Evolutionary conservation across 2,888 invertebrate species (phyloP), one percentile per base, ranked within the genome.

Genomic region (Epinotia bilunana): DNA sequence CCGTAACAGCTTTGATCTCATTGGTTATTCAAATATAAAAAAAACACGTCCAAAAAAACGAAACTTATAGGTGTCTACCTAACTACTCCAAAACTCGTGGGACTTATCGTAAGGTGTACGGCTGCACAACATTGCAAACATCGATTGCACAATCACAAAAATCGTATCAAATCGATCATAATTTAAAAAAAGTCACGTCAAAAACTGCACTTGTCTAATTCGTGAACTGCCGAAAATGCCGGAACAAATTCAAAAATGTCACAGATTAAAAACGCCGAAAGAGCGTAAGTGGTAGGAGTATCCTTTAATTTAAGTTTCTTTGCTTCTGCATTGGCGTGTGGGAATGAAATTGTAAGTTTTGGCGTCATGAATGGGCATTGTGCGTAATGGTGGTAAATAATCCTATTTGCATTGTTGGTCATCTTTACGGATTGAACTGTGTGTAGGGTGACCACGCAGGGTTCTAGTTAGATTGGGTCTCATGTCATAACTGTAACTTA

Each of bases 161-260:
- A 90, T 90, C 86, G 84, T 65, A 87, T 86, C 91, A 82, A 89
- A 93, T 93, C 92, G 89, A 93, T 93, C 93, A 92, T 86, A 78
- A 33, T 18, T 57, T 43, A 23, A 55, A 63, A 77, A 72, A 68
- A 65, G 20, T 16, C 28, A 63, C 43, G 39, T 65, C 60, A 62
- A 73, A 72, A 70, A 58, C 63, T 69, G 57, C 69, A 73, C 73
- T 68, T 69, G 67, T 61, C 69, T 74, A 20, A n/a, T 3, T 33
- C 23, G 23, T 23, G 23, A 23, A 23, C 23, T 23, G 23, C 23
- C 23, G 23, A 23, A 23, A 23, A 55, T 61, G 53, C 69, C 65
- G 65, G 60, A 65, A 67, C 74, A 72, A 73, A 63, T 63, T 23
- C 62, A 43, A 53, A 57, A 67, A 55, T 43, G 67, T 49, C n/a